Conservation (phyloP, 2,888 invertebrate genomes). For the Nymphalis polychloros region DNA sequence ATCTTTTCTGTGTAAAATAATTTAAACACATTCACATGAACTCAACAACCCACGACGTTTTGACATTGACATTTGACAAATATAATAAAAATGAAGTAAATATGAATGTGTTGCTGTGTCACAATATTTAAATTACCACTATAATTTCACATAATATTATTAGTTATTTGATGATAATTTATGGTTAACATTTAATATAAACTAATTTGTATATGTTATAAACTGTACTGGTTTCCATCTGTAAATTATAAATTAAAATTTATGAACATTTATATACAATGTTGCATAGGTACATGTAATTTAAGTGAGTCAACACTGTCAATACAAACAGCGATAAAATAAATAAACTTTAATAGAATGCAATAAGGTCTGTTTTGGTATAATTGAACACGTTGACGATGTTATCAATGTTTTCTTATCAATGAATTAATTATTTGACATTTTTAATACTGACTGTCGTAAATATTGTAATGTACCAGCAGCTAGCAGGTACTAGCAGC, state of each 20-base stretch:
- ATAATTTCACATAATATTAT: no score
- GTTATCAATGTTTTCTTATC: neutral
- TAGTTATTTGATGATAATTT: no score
- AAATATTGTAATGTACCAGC: neutral
- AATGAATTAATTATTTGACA: neutral
- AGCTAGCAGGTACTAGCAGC: no score
- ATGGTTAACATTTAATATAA: no score
- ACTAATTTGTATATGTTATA: no score
- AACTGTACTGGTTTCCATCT: no score
- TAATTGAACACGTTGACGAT: neutral
- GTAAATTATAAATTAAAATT: no score
- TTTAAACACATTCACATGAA: constrained; percentile 40
- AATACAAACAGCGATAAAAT: neutral
- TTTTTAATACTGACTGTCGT: neutral
- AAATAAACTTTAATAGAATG: neutral
- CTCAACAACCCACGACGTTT: constrained; percentile 13
- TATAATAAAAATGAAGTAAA: neutral
- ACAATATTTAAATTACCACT: no score
- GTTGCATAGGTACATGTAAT: no score
- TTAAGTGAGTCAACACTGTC: neutral
- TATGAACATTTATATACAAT: no score
- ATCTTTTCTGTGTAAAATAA: constrained; percentile 52
- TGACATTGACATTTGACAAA: neutral
- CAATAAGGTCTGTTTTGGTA: neutral
- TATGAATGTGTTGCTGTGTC: neutral